These are phyloP conservation scores for Andrena cerasifolii DNA, from an alignment of 1,140 invertebrate species.

Conservation along the genomic window DNA sequence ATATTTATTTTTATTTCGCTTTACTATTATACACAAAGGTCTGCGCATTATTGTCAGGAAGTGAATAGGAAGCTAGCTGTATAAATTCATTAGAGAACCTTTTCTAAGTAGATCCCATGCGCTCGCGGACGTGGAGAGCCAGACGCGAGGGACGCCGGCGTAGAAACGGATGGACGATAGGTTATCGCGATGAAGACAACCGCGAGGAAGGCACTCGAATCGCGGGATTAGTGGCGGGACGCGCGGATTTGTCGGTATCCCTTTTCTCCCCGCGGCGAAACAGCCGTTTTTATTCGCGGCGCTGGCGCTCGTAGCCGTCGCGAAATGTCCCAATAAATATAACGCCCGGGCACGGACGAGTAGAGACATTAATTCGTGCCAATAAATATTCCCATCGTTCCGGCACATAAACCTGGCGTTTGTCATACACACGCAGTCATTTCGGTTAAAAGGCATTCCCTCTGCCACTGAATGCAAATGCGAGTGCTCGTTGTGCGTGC, in stretches of 20 bases:
- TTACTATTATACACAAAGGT: too few relatives aligned
- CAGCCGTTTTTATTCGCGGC: slow-evolving; percentile 28
- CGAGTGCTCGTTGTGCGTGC: slow-evolving; percentile 71
- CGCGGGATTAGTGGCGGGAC: not conserved
- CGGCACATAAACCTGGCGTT: slow-evolving; percentile 77
- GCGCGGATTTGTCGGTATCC: slow-evolving; percentile 39
- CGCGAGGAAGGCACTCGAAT: slow-evolving; percentile 5
- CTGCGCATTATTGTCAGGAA: too few relatives aligned
- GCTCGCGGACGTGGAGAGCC: not conserved
- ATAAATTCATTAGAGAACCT: slow-evolving; percentile 3
- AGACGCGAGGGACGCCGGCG: not conserved
- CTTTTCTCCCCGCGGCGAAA: slow-evolving; percentile 1
- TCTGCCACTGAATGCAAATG: slow-evolving; percentile 79
- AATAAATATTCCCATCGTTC: slow-evolving; percentile 79
- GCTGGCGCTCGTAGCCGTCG: slow-evolving; percentile 14
- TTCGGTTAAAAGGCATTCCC: slow-evolving; percentile 80
- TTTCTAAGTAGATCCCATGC: not conserved
- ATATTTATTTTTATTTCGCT: too few relatives aligned
- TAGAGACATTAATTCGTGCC: slow-evolving; percentile 75
- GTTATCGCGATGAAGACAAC: not conserved
- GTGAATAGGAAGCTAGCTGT: too few relatives aligned
- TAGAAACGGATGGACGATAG: not conserved
- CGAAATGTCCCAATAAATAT: slow-evolving; percentile 67
- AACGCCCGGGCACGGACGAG: slow-evolving; percentile 60
- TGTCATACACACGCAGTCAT: slow-evolving; percentile 79